Base-by-base conservation (phyloP, 2,113 vertebrate species). In the Delphinapterus leucas region DNA sequence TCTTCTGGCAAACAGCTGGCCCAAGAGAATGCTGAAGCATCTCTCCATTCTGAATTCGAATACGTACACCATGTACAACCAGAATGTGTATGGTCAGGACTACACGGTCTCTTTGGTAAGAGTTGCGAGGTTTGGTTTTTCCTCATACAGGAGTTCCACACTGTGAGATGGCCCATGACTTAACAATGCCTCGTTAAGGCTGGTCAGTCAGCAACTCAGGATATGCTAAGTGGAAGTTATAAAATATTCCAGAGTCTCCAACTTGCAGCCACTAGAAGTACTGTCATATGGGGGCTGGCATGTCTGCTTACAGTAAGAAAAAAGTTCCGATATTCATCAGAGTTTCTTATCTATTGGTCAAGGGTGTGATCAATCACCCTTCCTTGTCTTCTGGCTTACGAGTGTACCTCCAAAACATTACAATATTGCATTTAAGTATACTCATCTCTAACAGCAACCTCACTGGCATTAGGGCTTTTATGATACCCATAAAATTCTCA, bases 401-500 rank as follows among this genome's bases (percentile, higher is more conserved):
- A 23, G 71, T 5, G 4, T 26, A 85, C 49, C 47, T 82, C 55
- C 44, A 67, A 41, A 82, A 82, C 88, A 36, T 38, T 67, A 13
- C 21, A 58, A 31, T 23, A 65, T 82, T 90, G 49, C 86, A 86
- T 73, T 60, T 85, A 67, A 83, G 70, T 80, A 17, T 10, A 18
- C 23, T 81, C 21, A 77, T 84, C 67, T 87, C 74, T 36, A 68
- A 55, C 0, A 90, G 60, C 41, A 93, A 90, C 33, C 28, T 84
- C 83, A 33, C 28, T 63, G 55, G 55, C 74, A 47, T 36, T 26
- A 81, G 33, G 47, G 55, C 47, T 88, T 96, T 85, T 74, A 67
- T n/a, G 74, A 83, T 68, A 53, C 20, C 31, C 60, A 79, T 23
- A 65, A 84, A 94, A 58, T 93, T 90, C 85, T 88, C n/a, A 89